Evolutionary conservation across 2,888 invertebrate species (phyloP).

Genomic region (Hydrotaea diabolus): DNA sequence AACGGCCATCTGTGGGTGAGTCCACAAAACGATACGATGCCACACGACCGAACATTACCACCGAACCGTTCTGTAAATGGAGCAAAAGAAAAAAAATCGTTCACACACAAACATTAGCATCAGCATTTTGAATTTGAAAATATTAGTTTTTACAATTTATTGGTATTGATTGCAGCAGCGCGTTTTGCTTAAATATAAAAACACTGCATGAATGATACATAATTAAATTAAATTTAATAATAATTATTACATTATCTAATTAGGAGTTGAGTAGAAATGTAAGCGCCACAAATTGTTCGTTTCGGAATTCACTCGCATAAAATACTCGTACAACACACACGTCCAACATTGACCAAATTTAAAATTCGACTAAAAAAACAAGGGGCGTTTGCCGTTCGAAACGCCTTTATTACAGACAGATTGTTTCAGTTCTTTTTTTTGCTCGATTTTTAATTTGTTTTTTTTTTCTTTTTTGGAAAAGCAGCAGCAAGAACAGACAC

Average conservation of each 20-base stretch:
- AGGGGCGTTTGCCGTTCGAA: constrained; percentile 63
- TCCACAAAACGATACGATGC: constrained; percentile 93
- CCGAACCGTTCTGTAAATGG: constrained; percentile 86
- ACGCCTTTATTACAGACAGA: constrained; percentile 60
- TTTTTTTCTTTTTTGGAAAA: constrained; percentile 52
- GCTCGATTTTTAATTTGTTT: constrained; percentile 35
- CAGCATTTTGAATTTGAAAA: background rate
- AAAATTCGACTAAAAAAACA: constrained; percentile 64
- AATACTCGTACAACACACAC: constrained; percentile 38
- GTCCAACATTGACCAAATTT: constrained; percentile 64
- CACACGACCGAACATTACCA: constrained; percentile 92
- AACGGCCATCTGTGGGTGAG: constrained; percentile 89
- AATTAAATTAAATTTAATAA: constrained; percentile 41
- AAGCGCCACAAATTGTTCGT: constrained; percentile 31
- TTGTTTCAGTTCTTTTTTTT: constrained; percentile 49
- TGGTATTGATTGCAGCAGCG: constrained; percentile 24
- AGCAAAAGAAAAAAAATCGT: too few species aligned
- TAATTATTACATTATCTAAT: constrained; percentile 42
- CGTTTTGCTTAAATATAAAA: too few species aligned
- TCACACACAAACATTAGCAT: background rate
- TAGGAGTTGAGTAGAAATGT: background rate
- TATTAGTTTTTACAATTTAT: background rate
- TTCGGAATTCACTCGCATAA: constrained; percentile 19
- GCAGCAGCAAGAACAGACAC: constrained; percentile 42
- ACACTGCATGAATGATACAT: too few species aligned